phyloP scores from a whole-genome alignment of 1,140 invertebrate genomes.

The Lucilia sericata region DNA sequence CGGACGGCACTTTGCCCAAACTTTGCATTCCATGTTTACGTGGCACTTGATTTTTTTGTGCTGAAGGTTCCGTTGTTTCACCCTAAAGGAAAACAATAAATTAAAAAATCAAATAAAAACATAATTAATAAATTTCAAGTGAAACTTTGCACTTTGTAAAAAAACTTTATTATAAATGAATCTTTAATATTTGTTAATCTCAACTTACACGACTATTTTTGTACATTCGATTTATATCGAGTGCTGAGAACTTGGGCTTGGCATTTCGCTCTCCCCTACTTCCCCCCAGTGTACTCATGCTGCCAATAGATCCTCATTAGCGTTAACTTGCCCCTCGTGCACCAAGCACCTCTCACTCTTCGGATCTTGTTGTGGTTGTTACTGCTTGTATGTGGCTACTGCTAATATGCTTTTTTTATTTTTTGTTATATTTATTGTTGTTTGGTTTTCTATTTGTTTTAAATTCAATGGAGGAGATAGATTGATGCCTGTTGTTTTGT shows the following conservation, averaged over 20 bases:
- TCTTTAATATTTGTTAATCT: background rate
- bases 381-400: background rate
- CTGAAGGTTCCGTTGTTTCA: conserved; percentile 87
- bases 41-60: conserved; percentile 87
- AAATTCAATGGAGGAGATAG: background rate
- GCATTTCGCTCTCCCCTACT: conserved; percentile 77
- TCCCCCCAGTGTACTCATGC: conserved; percentile 93
- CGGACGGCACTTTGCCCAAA: conserved; percentile 96
- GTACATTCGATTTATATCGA: conserved; percentile 98
- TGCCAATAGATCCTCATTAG: conserved; percentile 73
- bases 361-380: conserved; percentile 14
- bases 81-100: conserved; percentile 71
- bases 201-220: conserved; percentile 83
- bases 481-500: background rate
- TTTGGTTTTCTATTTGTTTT: conserved; percentile 28
- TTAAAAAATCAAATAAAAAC: conserved; percentile 17
- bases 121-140: no score
- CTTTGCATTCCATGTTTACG: conserved; percentile 99
- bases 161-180: no score
- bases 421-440: background rate
- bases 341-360: conserved; percentile 54
- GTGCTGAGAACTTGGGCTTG: conserved; percentile 93
- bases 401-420: background rate
- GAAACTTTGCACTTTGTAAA: no score
- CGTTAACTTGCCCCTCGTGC: conserved; percentile 64